These are phyloP conservation scores for Agelas oroides DNA, from an alignment of 37 sponge, comb jelly and placozoan genomes.

Conservation along the genomic window DNA sequence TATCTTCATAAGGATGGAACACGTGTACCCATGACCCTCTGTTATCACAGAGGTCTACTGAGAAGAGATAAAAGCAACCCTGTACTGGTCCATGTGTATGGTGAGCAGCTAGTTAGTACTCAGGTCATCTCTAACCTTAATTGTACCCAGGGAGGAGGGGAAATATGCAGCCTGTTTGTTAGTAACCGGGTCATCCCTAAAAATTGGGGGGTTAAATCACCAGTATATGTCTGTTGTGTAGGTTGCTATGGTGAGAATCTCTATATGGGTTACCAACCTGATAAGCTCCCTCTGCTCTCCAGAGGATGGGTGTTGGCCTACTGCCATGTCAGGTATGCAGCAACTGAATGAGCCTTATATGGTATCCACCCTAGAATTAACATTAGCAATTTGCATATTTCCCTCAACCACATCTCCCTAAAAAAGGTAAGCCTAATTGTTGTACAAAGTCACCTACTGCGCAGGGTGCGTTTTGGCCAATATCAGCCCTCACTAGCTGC, in stretches of 20 bases:
- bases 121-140: no score
- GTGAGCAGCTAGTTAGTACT: not conserved
- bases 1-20: constrained; percentile 65
- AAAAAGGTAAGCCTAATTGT: no score
- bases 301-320: constrained; percentile 67
- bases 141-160: no score
- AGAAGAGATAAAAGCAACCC: constrained; percentile 7
- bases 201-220: no score
- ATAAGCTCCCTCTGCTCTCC: constrained; percentile 33
- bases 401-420: no score
- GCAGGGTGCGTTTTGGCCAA: no score
- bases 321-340: constrained; percentile 60
- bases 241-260: constrained; percentile 61
- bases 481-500: no score
- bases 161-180: no score
- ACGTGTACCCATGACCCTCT: constrained; percentile 50
- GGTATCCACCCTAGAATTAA: no score
- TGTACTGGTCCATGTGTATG: constrained; percentile 39
- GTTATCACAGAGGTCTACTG: constrained; percentile 14
- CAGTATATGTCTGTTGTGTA: not conserved
- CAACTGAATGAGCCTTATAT: not conserved
- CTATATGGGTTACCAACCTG: constrained; percentile 14
- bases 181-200: no score
- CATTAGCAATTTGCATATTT: no score
- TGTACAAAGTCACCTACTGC: no score